phyloP scores from a whole-genome alignment of 2,888 invertebrate species.

The Diploptera punctata region DNA sequence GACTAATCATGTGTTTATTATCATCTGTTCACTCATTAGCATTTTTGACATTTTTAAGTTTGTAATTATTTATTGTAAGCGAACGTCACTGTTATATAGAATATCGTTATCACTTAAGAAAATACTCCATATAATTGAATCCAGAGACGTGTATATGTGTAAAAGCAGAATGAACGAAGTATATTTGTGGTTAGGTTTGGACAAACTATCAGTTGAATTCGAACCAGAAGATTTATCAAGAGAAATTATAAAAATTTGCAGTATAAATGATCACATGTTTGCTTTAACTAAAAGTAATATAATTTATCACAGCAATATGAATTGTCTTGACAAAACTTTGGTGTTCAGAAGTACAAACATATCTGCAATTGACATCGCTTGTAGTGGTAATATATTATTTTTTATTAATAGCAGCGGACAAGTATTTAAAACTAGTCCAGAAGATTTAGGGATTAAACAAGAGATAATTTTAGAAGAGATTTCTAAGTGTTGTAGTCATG shows the following conservation, averaged over 20 bases:
- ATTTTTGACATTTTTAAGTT: no score
- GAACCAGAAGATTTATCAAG: constrained; percentile 48
- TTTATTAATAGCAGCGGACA: constrained; percentile 67
- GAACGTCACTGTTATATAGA: no score
- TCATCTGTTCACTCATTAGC: no score
- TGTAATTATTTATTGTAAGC: no score
- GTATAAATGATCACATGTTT: constrained; percentile 57
- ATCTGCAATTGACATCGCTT: constrained; percentile 68
- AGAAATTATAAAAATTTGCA: constrained; percentile 56
- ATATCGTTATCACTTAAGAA: no score
- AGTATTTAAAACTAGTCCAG: constrained; percentile 63
- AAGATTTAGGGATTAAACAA: constrained; percentile 62
- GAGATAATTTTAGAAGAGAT: constrained; percentile 70
- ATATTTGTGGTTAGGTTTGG: constrained; percentile 52
- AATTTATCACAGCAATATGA: constrained; percentile 56
- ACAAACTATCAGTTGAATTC: constrained; percentile 50
- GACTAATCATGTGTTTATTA: no score
- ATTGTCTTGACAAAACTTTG: constrained; percentile 31
- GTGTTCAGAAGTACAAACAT: constrained; percentile 55
- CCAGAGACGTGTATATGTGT: no score
- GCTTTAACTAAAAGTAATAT: constrained; percentile 55
- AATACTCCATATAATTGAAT: no score
- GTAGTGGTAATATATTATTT: constrained; percentile 65
- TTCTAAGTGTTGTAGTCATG: constrained; percentile 68
- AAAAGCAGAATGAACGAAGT: constrained; percentile 44